Base-by-base conservation (phyloP, 2,113 vertebrate genomes). In the Cyanocitta stelleri region DNA sequence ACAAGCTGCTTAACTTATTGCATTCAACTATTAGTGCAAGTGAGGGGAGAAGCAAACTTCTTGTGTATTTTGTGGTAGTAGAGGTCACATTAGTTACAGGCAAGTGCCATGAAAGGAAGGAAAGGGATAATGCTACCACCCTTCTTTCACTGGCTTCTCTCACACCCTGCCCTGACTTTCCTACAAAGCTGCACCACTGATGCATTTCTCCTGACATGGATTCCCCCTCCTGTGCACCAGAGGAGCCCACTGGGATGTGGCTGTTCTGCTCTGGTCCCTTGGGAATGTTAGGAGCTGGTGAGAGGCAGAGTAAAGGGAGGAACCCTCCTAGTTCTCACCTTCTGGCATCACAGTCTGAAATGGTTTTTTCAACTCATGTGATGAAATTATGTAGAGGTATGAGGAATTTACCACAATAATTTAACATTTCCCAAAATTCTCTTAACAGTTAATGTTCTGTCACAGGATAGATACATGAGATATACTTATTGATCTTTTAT, bases 191-290 rank as follows among this genome's bases (percentile, higher is more conserved):
- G 7, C 32, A 27, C 7, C 33, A 23, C 10, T 41, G 24, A 26
- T 56, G 19, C 33, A 11, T 73, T 62, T 35, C n/a, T 63, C 12
- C 54, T 68, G 39, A 32, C 0, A 0, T n/a, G 23, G 10, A 24
- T 64, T 48, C 15, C 8, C 4, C 22, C 19, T 46, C 35, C 41
- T 19, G 16, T 13, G 33, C 12, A 24, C 39, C 62, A n/a, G 21
- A 39, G 29, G 35, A 10, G 13, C 13, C 33, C 1, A 1, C 0
- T 0, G 15, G 12, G 17, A 66, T 3, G 9, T 75, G 35, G 30
- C 33, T 64, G n/a, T 58, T 49, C 29, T 64, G 43, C 63, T 48
- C 13, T 33, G 37, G 24, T 68, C 58, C n/a, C 21, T 54, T 67
- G n/a, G 19, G 29, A 8, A 13, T 37, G 10, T 49, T 68, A 68